These are phyloP conservation scores for Xiphophorus hellerii DNA, from an alignment of 2,113 vertebrate species.

Conservation along the genomic window DNA sequence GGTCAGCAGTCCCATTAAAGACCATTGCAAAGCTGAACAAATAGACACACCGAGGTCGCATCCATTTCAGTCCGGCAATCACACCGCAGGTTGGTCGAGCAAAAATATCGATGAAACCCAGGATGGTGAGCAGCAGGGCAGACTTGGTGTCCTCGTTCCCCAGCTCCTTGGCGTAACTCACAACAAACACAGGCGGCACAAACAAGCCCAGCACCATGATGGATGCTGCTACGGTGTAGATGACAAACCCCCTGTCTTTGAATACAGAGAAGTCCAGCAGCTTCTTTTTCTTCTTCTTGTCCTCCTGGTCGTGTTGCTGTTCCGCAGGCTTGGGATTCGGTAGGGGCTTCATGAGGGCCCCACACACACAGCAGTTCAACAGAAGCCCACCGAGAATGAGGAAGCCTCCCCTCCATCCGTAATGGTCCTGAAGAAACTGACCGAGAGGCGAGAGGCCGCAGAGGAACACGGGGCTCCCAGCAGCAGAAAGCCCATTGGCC, in stretches of 20 bases:
- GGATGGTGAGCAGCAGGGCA: conserved; percentile 89
- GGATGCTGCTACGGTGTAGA: conserved; percentile 90
- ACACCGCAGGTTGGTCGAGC: conserved; percentile 89
- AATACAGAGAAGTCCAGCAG: conserved; percentile 93
- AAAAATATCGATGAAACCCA: conserved; percentile 95
- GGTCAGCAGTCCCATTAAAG: conserved; percentile 91
- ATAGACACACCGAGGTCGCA: conserved; percentile 92
- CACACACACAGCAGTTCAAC: conserved; percentile 94
- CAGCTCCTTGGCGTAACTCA: conserved; percentile 93
- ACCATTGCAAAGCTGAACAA: conserved; percentile 94
- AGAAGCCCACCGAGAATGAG: conserved; percentile 92
- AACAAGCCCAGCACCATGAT: conserved; percentile 97
- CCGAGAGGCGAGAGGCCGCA: conserved; percentile 91
- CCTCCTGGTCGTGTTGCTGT: neutral
- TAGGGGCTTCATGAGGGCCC: conserved; percentile 91
- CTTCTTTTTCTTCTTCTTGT: conserved; percentile 63
- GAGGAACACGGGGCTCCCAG: conserved; percentile 92
- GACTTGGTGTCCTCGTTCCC: conserved; percentile 87
- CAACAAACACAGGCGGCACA: conserved; percentile 93
- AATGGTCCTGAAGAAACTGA: conserved; percentile 88
- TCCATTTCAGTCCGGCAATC: conserved; percentile 85
- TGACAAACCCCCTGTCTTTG: conserved; percentile 87
- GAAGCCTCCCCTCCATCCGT: conserved; percentile 93
- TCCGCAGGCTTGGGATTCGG: conserved; percentile 58
- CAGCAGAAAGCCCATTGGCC: conserved; percentile 92